Percentiles rank a stretch among this genome's conserved stretches.
phyloP scores from a whole-genome alignment of 2,888 invertebrate species.

The Sinhomidia bicolor region DNA sequence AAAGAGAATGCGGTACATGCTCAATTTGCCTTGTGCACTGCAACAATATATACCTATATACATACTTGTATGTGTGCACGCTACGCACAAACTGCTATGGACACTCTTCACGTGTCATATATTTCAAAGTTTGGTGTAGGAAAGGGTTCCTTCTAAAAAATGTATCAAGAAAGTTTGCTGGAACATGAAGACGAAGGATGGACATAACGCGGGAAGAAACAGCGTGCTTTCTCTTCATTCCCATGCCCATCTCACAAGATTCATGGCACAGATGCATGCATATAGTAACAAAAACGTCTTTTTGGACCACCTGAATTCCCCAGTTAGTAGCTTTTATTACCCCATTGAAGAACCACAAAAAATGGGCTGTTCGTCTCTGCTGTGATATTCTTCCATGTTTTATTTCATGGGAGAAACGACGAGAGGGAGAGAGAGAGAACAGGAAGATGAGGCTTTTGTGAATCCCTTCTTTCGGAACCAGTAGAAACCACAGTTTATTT shows the following conservation, averaged over 20 bases:
- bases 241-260: slow-evolving; percentile 58
- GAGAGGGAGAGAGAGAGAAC: slow-evolving; percentile 3
- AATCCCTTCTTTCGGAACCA: slow-evolving; percentile 38
- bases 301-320: slow-evolving; percentile 67
- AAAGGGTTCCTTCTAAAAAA: slow-evolving; percentile 33
- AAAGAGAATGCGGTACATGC: background rate
- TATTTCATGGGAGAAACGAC: background rate
- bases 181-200: slow-evolving; percentile 19
- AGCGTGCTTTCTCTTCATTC: slow-evolving; percentile 66
- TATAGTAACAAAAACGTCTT: slow-evolving; percentile 60
- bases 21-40: background rate
- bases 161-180: background rate
- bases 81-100: slow-evolving; percentile 12
- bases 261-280: slow-evolving; percentile 54
- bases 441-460: slow-evolving; percentile 64
- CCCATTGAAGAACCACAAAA: slow-evolving; percentile 67
- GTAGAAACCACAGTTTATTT: slow-evolving; percentile 58
- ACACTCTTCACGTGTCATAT: slow-evolving; percentile 50
- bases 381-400: slow-evolving; percentile 49
- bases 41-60: background rate
- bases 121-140: slow-evolving; percentile 37
- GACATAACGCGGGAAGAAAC: slow-evolving; percentile 41
- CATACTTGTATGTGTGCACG: background rate
- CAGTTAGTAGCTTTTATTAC: slow-evolving; percentile 66
- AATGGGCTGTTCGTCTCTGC: slow-evolving; percentile 56